Percentiles rank a stretch among this genome's conserved stretches.
Conservation (phyloP, 64 coral and sea anemone species). For the Actinia equina region DNA sequence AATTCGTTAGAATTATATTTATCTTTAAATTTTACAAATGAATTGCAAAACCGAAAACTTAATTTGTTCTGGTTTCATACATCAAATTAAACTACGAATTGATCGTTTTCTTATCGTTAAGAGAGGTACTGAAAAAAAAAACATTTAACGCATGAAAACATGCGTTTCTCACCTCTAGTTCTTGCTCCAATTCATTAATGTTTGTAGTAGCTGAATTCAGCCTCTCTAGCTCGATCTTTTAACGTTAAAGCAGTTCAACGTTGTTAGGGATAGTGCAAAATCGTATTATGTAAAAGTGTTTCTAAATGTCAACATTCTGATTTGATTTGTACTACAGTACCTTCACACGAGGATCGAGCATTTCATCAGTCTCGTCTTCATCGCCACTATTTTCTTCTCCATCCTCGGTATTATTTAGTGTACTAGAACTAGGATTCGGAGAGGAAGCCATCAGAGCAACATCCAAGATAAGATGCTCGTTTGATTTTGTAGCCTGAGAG, state of each 20-base stretch:
- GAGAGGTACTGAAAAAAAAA: background rate
- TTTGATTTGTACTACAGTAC: conserved; percentile 1
- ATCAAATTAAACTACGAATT: background rate
- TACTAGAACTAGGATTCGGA: background rate
- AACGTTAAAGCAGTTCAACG: background rate
- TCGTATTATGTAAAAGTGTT: background rate
- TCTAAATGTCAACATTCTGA: conserved; percentile 4
- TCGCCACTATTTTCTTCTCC: conserved; percentile 32
- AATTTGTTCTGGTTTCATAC: background rate
- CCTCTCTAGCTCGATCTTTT: conserved; percentile 70
- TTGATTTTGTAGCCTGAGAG: background rate
- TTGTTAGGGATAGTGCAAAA: background rate
- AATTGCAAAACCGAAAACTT: background rate
- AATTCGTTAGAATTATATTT: no score
- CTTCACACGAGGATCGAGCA: conserved; percentile 81
- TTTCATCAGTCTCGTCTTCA: conserved; percentile 72
- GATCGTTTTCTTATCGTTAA: background rate
- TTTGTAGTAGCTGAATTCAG: conserved; percentile 72
- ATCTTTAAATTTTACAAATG: background rate
- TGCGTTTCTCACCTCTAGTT: conserved; percentile 50
- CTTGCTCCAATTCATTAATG: conserved; percentile 83
- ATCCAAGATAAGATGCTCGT: background rate
- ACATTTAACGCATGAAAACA: background rate
- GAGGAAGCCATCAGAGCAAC: background rate
- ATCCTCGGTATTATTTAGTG: background rate